Percentiles rank a stretch among this genome's conserved stretches.
These are phyloP conservation scores for Ctena decussata DNA, from an alignment of 2,888 invertebrate genomes.

Conservation along the genomic window DNA sequence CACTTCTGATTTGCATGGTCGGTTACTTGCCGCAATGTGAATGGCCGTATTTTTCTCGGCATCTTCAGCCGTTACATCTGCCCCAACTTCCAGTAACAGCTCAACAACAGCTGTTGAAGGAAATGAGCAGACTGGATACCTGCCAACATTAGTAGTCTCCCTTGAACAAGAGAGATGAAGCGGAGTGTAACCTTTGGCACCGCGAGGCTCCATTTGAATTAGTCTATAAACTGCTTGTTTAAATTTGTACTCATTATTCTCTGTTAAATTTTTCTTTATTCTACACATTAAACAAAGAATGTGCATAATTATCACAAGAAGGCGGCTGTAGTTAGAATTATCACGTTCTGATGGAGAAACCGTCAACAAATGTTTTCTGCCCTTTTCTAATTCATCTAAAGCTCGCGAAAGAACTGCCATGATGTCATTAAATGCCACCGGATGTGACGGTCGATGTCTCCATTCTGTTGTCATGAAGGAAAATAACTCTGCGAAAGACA, in stretches of 20 bases:
- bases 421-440: constrained; percentile 94
- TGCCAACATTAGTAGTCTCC: constrained; percentile 91
- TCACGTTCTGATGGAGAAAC: constrained; percentile 88
- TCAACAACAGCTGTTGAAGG: constrained; percentile 91
- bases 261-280: constrained; percentile 84
- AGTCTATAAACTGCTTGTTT: constrained; percentile 92
- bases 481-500: constrained; percentile 96
- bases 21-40: constrained; percentile 92
- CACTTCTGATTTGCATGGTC: constrained; percentile 91
- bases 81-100: constrained; percentile 93
- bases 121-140: constrained; percentile 91
- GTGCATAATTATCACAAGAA: constrained; percentile 95
- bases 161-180: constrained; percentile 94
- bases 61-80: constrained; percentile 93
- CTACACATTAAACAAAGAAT: constrained; percentile 84
- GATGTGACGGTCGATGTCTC: constrained; percentile 89
- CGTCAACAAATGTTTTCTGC: constrained; percentile 86
- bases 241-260: constrained; percentile 88
- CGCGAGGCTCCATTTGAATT: constrained; percentile 90
- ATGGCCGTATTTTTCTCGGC: constrained; percentile 95
- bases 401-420: constrained; percentile 94
- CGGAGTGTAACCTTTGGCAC: constrained; percentile 85
- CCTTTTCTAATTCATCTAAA: constrained; percentile 88
- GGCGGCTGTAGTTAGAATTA: constrained; percentile 93
- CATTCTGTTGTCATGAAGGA: constrained; percentile 95